Evolutionary conservation across 2,888 invertebrate species (phyloP).

Genomic region (Allacma fusca): DNA sequence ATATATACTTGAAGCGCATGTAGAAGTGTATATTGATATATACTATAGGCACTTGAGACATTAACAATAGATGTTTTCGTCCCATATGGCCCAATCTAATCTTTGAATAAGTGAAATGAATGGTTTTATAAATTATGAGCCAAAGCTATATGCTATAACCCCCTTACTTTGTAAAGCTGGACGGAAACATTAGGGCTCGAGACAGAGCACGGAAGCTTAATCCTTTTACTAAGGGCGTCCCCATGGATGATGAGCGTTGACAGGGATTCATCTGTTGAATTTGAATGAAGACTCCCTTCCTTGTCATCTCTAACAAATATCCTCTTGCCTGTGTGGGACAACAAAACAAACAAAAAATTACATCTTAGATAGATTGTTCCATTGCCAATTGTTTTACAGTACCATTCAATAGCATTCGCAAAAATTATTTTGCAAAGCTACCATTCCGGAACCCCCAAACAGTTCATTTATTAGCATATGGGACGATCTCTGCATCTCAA

Average conservation of each 20-base stretch:
- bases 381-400: neutral
- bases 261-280: constrained; percentile 20
- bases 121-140: too few species aligned
- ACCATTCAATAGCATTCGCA: too few species aligned
- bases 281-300: constrained; percentile 23
- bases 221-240: constrained; percentile 48
- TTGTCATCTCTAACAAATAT: constrained; percentile 37
- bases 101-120: too few species aligned
- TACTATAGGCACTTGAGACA: too few species aligned
- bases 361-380: neutral
- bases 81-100: too few species aligned
- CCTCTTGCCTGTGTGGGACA: constrained; percentile 19
- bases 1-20: too few species aligned
- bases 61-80: too few species aligned
- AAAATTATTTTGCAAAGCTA: too few species aligned
- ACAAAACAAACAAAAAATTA: constrained; percentile 15
- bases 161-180: constrained; percentile 47
- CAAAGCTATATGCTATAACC: neutral
- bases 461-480: too few species aligned
- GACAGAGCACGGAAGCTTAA: constrained; percentile 54
- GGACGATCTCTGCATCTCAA: too few species aligned
- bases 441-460: too few species aligned
- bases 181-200: constrained; percentile 48
- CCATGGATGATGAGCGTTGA: constrained; percentile 38
- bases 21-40: too few species aligned